Base-by-base conservation (phyloP, 2,888 invertebrate species). In the Tetragonisca angustula region DNA sequence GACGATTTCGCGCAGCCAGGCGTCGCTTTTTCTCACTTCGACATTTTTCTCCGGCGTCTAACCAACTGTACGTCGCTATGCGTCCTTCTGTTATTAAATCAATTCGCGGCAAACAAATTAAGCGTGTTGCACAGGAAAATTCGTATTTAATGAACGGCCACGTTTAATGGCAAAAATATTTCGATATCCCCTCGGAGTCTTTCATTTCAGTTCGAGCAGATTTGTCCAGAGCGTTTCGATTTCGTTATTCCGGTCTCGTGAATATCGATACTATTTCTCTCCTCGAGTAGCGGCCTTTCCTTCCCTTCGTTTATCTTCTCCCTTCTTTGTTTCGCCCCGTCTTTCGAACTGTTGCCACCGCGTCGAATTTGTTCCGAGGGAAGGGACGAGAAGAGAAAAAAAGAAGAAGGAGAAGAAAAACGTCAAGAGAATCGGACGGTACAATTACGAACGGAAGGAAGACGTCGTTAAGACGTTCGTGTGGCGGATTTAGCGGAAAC, bases 61-160 rank as follows among this genome's bases (percentile, higher is more conserved):
- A 43, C 9, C 2, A 9, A 43, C 43, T 43, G 2, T 43, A 43
- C 43, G 9, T 43, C 43, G 43, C 11, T 1, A 27, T 27, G 2
- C 43, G 43, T 43, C 9, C 43, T 1, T 43, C 43, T 43, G 43
- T 9, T 9, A 43, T 9, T 43, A 43, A 43, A 9, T 43, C 72
- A 85, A 87, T 87, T 87, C 54, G 76, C 68, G 75, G 68, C 76
- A 77, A 82, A 89, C 87, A 81, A 88, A 85, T 89, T 85, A 87
- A 85, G 79, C 81, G 75, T n/a, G 49, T 43, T 76, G 75, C 61
- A 71, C 72, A 80, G 73, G 77, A 84, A 32, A 4, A 89, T 79
- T 61, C 61, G 61, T 9, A 54, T 43, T 83, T 85, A 85, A 88
- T 65, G 87, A 85, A 88, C 81, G 85, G 64, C 76, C 36, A 2